phyloP scores from a whole-genome alignment of 2,797 vertebrate species.

The Chrosomus eos region DNA sequence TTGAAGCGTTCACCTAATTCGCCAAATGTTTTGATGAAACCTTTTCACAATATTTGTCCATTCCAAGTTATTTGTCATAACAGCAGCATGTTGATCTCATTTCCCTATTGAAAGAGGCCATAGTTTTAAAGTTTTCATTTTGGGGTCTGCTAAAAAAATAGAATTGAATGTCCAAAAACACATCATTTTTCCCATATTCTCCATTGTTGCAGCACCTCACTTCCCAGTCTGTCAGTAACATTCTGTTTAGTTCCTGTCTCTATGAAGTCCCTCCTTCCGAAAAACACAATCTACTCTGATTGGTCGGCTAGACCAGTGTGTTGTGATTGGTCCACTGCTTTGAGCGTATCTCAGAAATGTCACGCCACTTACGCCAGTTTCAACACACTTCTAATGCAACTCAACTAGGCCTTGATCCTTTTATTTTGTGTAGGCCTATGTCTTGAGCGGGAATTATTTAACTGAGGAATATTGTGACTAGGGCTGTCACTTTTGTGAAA shows the following conservation, averaged over 20 bases:
- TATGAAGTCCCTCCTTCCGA: too few relatives aligned
- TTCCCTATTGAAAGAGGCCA: not conserved
- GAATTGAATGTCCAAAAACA: not conserved
- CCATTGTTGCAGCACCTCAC: not conserved
- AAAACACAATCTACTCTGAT: not conserved
- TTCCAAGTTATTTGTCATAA: slow-evolving; percentile 27
- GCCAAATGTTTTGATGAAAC: slow-evolving; percentile 21
- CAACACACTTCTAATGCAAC: not conserved
- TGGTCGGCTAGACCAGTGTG: not conserved
- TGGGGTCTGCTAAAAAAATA: not conserved
- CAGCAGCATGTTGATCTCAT: not conserved
- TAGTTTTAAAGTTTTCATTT: not conserved
- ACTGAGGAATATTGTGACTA: not conserved
- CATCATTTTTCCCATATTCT: not conserved
- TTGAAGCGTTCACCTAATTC: slow-evolving; percentile 5
- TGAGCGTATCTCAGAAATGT: not conserved
- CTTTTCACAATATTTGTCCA: not conserved
- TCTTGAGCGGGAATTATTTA: not conserved
- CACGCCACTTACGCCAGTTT: not conserved
- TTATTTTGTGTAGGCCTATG: not conserved
- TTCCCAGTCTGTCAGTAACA: not conserved
- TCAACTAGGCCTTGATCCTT: not conserved
- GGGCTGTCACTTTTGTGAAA: too few relatives aligned
- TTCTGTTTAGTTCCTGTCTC: not conserved
- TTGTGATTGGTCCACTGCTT: not conserved